A percentile compares a stretch with the other conserved stretches of the same genome.
These are phyloP conservation scores for Nephrotoma guestfalica DNA, from an alignment of 2,888 invertebrate genomes.

Conservation along the genomic window DNA sequence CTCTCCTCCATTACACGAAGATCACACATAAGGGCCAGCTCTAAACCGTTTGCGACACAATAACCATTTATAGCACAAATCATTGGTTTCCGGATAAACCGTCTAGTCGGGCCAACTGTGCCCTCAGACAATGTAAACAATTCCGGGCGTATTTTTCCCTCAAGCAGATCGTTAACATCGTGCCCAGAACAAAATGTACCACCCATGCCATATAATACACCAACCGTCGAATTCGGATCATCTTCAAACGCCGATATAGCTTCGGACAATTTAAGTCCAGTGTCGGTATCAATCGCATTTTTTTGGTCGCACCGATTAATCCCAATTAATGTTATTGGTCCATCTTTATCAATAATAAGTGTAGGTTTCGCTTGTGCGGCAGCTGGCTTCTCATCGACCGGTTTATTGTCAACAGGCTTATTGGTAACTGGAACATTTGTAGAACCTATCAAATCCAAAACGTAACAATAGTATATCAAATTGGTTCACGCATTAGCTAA, in stretches of 20 bases:
- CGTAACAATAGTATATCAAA: not conserved
- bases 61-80: conserved; percentile 84
- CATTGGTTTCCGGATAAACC: conserved; percentile 67
- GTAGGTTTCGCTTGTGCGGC: not conserved
- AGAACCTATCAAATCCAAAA: not conserved
- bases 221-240: conserved; percentile 51
- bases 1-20: conserved; percentile 75
- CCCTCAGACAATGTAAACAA: conserved; percentile 30
- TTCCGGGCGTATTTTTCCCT: conserved; percentile 28
- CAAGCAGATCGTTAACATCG: conserved; percentile 63
- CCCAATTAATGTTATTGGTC: conserved; percentile 60
- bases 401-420: not conserved
- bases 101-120: conserved; percentile 47
- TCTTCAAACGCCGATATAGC: conserved; percentile 70
- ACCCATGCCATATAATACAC: conserved; percentile 79
- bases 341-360: conserved; percentile 42
- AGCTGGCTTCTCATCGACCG: not conserved
- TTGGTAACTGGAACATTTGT: not conserved
- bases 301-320: conserved; percentile 72
- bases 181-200: conserved; percentile 89
- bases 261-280: conserved; percentile 49
- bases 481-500: not conserved
- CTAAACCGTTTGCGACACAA: conserved; percentile 82
- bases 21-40: conserved; percentile 84
- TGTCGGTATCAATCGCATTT: conserved; percentile 64